Percentiles rank a stretch among this genome's conserved stretches.
Evolutionary conservation across 1,140 invertebrate genomes (phyloP).

Genomic region (Aphelenchoides besseyi): DNA sequence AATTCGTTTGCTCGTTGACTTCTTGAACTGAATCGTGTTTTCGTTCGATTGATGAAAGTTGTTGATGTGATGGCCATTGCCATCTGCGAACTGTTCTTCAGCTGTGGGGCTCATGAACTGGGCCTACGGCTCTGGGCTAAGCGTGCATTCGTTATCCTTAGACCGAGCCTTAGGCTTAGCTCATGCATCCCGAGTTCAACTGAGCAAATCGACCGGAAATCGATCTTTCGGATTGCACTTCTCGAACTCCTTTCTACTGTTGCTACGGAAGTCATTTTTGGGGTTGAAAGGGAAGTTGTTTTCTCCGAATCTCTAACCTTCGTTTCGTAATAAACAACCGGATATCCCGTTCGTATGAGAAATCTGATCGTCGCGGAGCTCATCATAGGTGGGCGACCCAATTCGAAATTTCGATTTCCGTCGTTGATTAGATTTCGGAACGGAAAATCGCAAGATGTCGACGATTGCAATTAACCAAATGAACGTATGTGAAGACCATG

Average conservation of each 20-base stretch:
- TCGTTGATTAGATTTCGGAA: too few relatives aligned
- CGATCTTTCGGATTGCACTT: background rate
- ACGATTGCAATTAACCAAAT: too few relatives aligned
- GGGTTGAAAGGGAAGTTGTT: background rate
- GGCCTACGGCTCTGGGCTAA: slow-evolving; percentile 10
- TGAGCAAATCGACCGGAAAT: background rate
- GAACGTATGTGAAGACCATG: too few relatives aligned
- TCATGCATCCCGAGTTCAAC: background rate
- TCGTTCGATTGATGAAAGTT: too few relatives aligned
- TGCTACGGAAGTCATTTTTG: background rate
- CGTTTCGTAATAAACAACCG: background rate
- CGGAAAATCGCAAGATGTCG: too few relatives aligned
- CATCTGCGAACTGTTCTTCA: too few relatives aligned
- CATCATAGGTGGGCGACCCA: too few relatives aligned
- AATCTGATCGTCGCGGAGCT: background rate
- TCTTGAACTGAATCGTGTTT: too few relatives aligned
- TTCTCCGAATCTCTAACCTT: background rate
- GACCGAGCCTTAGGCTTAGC: slow-evolving; percentile 29
- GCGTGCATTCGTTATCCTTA: background rate
- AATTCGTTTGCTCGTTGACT: too few relatives aligned
- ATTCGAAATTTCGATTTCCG: too few relatives aligned
- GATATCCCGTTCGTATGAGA: background rate
- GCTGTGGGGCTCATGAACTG: too few relatives aligned
- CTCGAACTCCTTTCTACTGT: background rate
- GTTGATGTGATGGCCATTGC: too few relatives aligned